A percentile compares a stretch with the other conserved stretches of the same genome.
These are phyloP conservation scores for Clitarchus hookeri DNA, from an alignment of 2,888 invertebrate species.

Conservation along the genomic window DNA sequence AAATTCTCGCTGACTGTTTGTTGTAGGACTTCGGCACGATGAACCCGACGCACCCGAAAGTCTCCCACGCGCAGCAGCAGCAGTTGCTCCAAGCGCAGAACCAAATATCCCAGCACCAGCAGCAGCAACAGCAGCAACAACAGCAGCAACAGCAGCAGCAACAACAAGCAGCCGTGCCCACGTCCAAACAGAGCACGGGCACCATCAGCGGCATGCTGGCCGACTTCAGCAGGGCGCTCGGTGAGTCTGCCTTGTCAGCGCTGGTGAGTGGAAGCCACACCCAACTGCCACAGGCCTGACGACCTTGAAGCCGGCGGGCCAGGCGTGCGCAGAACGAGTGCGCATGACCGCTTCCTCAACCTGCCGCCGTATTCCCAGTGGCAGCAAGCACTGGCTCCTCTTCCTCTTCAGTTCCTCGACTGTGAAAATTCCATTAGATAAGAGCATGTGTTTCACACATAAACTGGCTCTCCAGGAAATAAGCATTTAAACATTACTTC, in stretches of 20 bases:
- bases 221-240: constrained; percentile 56
- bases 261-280: neutral
- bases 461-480: too few species aligned
- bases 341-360: neutral
- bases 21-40: constrained; percentile 38
- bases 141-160: constrained; percentile 34
- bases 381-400: too few species aligned
- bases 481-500: too few species aligned
- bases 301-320: neutral
- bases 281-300: too few species aligned
- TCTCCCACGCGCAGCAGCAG: constrained; percentile 62
- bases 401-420: too few species aligned
- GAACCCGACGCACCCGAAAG: constrained; percentile 49
- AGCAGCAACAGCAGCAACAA: constrained; percentile 53
- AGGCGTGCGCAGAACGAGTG: neutral
- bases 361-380: neutral
- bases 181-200: constrained; percentile 46
- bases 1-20: constrained; percentile 31
- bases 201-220: constrained; percentile 56
- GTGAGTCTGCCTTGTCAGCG: constrained; percentile 46
- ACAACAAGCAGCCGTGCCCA: constrained; percentile 39
- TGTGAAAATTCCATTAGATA: too few species aligned
- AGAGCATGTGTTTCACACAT: too few species aligned
- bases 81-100: constrained; percentile 43
- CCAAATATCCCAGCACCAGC: constrained; percentile 36